A percentile compares a stretch with the other conserved stretches of the same genome.
Conservation (phyloP, 2,797 vertebrate genomes). For the Lagothrix lagotricha region DNA sequence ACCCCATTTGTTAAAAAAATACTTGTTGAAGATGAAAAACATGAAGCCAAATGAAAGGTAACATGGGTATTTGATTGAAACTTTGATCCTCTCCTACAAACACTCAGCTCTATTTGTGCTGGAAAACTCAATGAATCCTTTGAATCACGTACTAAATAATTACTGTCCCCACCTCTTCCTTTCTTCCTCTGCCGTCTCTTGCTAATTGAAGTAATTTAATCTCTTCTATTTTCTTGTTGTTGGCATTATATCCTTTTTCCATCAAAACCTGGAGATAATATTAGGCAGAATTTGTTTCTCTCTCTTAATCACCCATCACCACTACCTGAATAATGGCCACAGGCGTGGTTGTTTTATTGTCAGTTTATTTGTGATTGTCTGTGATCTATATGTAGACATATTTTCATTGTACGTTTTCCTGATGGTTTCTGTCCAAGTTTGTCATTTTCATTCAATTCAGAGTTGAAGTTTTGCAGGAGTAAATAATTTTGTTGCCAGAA, state of each 20-base stretch:
- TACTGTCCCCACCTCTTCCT: neutral
- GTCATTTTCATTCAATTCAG: neutral
- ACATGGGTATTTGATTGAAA: neutral
- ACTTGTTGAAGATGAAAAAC: neutral
- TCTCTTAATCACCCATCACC: neutral
- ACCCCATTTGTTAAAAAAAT: neutral
- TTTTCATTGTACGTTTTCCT: neutral
- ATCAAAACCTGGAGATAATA: neutral
- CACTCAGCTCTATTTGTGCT: neutral
- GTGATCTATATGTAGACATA: neutral
- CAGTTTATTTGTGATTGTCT: neutral
- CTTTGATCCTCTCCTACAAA: neutral
- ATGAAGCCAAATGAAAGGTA: constrained; percentile 17
- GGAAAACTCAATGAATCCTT: neutral
- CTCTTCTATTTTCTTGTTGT: neutral
- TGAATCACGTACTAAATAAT: neutral
- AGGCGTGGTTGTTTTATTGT: neutral
- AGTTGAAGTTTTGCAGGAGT: neutral
- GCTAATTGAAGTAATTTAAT: neutral
- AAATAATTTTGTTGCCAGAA: constrained; percentile 48
- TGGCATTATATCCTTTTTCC: neutral
- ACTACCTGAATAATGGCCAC: neutral
- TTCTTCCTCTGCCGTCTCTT: neutral
- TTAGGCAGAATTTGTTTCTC: neutral
- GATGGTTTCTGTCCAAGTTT: neutral